Percentiles rank a stretch among this genome's conserved stretches.
Conservation (phyloP, 1,140 invertebrate species). For the Pogonomyrmex barbatus region DNA sequence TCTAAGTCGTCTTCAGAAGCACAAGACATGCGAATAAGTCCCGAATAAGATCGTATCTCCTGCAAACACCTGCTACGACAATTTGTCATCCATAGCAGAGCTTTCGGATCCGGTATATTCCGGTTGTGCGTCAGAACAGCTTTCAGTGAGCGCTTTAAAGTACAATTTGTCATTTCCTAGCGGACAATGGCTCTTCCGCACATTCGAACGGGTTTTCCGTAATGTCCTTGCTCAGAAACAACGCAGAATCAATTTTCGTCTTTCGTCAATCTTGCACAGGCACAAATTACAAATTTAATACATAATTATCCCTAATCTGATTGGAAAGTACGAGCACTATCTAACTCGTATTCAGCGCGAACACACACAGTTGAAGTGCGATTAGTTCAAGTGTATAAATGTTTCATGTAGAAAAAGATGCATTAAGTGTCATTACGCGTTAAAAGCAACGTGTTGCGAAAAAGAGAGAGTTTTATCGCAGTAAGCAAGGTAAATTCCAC, state of each 20-base stretch:
- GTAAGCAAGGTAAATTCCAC: conserved; percentile 28
- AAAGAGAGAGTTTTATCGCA: background rate
- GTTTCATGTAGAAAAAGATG: background rate
- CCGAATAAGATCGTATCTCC: conserved; percentile 71
- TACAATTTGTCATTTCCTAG: conserved; percentile 75
- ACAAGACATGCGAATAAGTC: conserved; percentile 69
- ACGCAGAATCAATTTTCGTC: conserved; percentile 57
- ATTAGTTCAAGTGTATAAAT: conserved; percentile 17
- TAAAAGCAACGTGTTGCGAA: background rate
- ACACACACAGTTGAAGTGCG: background rate
- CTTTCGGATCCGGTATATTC: conserved; percentile 72
- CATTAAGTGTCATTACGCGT: background rate
- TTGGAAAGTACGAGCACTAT: background rate
- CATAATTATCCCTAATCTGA: background rate
- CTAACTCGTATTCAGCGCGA: background rate
- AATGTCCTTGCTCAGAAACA: conserved; percentile 44
- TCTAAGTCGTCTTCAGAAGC: conserved; percentile 60
- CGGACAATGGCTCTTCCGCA: conserved; percentile 69
- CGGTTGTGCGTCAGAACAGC: conserved; percentile 72
- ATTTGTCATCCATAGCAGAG: conserved; percentile 78
- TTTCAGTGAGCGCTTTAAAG: conserved; percentile 75
- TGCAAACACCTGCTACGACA: conserved; percentile 75
- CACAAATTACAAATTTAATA: background rate
- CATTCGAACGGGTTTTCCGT: conserved; percentile 37
- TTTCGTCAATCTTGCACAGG: background rate